Evolutionary conservation across 2,888 invertebrate genomes (phyloP).

Genomic region (Frankliniella fusca): DNA sequence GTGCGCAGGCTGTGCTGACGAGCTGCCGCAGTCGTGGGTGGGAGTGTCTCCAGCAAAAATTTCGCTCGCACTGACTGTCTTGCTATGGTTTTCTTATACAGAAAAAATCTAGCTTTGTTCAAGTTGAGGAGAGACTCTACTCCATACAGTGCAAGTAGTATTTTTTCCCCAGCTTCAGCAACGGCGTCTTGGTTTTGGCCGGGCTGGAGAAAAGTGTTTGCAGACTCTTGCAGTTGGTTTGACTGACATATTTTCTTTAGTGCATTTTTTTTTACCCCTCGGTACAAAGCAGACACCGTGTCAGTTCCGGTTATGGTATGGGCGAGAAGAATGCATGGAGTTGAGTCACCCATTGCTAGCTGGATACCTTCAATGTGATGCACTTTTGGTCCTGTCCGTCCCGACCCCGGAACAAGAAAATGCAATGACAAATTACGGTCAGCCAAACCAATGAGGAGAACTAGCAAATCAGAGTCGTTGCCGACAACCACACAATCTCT

Average conservation of each 20-base stretch:
- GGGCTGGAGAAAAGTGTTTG: background rate
- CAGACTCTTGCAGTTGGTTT: background rate
- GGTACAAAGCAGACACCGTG: background rate
- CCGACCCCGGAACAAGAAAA: background rate
- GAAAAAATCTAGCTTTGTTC: background rate
- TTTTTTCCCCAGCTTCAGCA: background rate
- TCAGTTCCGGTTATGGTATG: background rate
- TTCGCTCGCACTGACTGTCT: background rate
- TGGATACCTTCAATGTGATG: background rate
- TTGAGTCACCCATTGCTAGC: background rate
- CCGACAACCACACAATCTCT: background rate
- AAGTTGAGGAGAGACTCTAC: background rate
- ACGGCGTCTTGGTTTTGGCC: background rate
- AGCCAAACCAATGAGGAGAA: background rate
- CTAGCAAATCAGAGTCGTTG: background rate
- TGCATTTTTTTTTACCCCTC: background rate
- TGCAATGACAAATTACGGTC: background rate
- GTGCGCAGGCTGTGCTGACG: background rate
- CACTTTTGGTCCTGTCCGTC: background rate
- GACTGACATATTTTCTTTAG: background rate
- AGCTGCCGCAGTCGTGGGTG: background rate
- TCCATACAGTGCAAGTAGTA: background rate
- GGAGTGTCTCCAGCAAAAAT: background rate
- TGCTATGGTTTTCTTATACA: background rate
- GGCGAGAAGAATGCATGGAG: background rate